Base-by-base conservation (phyloP, 2,113 vertebrate species). In the Ifrita kowaldi region DNA sequence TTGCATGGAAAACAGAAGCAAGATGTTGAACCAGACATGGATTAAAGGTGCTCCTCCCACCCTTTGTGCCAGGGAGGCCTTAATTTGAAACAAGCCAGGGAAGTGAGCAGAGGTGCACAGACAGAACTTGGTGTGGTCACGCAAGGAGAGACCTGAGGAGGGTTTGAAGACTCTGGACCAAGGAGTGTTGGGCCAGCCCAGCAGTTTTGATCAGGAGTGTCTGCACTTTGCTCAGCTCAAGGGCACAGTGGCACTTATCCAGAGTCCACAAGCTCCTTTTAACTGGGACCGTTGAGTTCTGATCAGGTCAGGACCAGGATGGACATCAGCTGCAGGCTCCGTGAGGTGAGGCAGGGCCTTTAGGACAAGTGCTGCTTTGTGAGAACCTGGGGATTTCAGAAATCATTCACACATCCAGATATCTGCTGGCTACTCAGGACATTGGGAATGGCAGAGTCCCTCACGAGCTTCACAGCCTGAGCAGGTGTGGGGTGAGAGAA, bases 171-270 rank as follows among this genome's bases (percentile, higher is more conserved):
- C 41, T 57, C 49, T 44, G 37, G 27, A 47, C 4, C 13, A 35
- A 85, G 39, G 28, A 67, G 30, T 0, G 3, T 0, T 44, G 64
- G 33, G n/a, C 59, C 68, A 93, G 37, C 20, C 33, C 52, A 32
- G 37, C 17, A 62, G 10, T 69, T 83, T 46, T 4, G 1, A 65
- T 46, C 49, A 60, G 47, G 27, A 56, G 5, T 3, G 2, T 11
- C 62, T 4, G n/a, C 57, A 75, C 77, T 89, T 78, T 89, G 89
- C 65, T 89, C 81, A 46, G 87, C 64, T 87, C 89, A 78, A 94
- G 73, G 83, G 46, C 83, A 59, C 50, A 13, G 13, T 10, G 32
- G 50, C 64, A 70, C 41, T 2, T 35, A 70, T 42, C 80, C 84
- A 82, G 84, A 87, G 65, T 60, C 80, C 81, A 87, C 24, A 16